Conservation (phyloP, 2,888 invertebrate species). For the Therioaphis trifolii region DNA sequence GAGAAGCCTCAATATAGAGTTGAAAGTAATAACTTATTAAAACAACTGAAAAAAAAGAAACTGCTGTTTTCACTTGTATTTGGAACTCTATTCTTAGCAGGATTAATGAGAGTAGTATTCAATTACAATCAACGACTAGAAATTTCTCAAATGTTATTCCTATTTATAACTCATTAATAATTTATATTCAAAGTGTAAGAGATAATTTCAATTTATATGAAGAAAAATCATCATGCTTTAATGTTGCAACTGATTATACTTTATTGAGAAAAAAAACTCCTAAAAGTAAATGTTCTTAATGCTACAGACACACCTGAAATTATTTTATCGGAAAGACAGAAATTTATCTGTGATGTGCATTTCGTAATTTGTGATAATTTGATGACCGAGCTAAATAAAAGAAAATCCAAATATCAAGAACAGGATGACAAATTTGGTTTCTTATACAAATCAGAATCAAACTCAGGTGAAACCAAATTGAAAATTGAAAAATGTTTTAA, state of each 20-base stretch:
- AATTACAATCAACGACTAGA: not conserved
- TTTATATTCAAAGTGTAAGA: not conserved
- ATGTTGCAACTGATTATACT: conserved; percentile 21
- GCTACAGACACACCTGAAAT: not conserved
- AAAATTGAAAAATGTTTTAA: conserved; percentile 17
- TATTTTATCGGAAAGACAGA: not conserved
- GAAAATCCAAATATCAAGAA: conserved; percentile 14
- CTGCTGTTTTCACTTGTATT: not conserved
- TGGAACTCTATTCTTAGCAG: not conserved
- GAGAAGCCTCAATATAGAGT: not conserved
- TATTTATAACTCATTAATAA: conserved; percentile 17
- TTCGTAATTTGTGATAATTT: conserved; percentile 31
- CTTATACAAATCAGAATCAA: conserved; percentile 21
- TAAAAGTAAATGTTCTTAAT: not conserved
- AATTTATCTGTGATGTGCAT: not conserved
- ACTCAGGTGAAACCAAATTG: not conserved
- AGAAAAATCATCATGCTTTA: not conserved
- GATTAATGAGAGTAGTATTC: conserved; percentile 15
- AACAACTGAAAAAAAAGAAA: not conserved
- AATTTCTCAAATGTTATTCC: conserved; percentile 22
- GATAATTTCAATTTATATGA: not conserved
- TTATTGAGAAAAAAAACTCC: conserved; percentile 13
- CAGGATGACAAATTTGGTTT: conserved; percentile 9
- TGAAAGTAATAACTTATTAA: conserved; percentile 21
- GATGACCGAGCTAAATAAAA: not conserved